Evolutionary conservation across 2,888 invertebrate genomes (phyloP).

Genomic region (Heliconius erato): DNA sequence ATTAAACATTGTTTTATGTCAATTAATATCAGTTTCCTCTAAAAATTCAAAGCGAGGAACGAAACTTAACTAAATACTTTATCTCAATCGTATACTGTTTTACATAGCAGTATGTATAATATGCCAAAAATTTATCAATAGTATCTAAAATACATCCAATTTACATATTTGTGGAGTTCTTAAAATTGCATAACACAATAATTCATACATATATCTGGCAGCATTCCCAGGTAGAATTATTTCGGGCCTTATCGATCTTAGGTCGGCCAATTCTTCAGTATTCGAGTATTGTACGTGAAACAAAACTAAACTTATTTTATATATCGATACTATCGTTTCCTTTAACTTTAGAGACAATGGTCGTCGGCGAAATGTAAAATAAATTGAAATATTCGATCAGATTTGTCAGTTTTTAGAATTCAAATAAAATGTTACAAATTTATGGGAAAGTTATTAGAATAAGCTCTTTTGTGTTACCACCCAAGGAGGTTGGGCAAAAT

Average conservation of each 20-base stretch:
- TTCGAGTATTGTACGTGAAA: slow-evolving; percentile 3
- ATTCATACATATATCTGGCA: slow-evolving; percentile 35
- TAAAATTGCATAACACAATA: slow-evolving; percentile 17
- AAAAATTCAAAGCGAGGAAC: not conserved
- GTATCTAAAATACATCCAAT: not conserved
- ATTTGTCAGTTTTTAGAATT: slow-evolving; percentile 25
- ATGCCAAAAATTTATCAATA: not conserved
- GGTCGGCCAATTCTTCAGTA: slow-evolving; percentile 8
- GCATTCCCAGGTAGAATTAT: slow-evolving; percentile 37
- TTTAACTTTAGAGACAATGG: slow-evolving; percentile 15
- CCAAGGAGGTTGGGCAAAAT: not conserved
- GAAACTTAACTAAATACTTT: not conserved
- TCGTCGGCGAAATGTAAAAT: not conserved
- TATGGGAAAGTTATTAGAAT: not conserved
- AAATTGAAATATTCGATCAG: slow-evolving; percentile 17
- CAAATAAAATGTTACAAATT: not conserved
- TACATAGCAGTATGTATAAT: no score
- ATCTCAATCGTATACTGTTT: no score
- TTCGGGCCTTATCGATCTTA: slow-evolving; percentile 31
- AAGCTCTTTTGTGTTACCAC: not conserved
- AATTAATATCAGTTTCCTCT: not conserved
- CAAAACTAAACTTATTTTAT: slow-evolving; percentile 13
- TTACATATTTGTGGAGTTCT: not conserved
- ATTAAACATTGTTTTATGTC: not conserved
- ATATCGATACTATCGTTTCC: not conserved